Conservation (phyloP, 2,113 vertebrate genomes). For the Crotalus helleri region DNA sequence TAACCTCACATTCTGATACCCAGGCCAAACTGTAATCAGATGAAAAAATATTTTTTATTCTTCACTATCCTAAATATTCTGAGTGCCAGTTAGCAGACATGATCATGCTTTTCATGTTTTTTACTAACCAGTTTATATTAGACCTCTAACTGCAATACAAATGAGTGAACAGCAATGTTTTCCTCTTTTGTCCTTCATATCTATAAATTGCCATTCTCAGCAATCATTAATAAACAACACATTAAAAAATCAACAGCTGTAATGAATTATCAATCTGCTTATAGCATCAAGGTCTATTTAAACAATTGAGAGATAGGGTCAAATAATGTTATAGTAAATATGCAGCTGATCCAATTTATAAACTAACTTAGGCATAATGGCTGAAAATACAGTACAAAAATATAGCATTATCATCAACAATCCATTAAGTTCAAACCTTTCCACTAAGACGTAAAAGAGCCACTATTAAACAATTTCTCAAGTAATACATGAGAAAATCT, state of each 20-base stretch:
- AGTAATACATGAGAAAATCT: not conserved
- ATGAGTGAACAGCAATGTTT: not conserved
- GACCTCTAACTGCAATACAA: not conserved
- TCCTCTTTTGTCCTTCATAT: not conserved
- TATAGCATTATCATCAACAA: not conserved
- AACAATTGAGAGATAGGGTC: not conserved
- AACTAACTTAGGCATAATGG: not conserved
- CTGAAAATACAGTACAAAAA: not conserved
- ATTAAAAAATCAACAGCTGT: not conserved
- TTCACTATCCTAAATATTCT: conserved; percentile 6
- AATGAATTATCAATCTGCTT: not conserved
- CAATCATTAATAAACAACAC: not conserved
- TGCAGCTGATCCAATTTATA: not conserved
- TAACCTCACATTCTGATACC: not conserved
- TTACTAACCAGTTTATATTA: not conserved
- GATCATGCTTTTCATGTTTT: accelerated
- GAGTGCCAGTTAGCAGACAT: accelerated
- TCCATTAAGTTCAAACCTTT: not conserved
- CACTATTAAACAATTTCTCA: not conserved
- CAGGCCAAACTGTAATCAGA: not conserved
- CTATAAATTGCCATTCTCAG: not conserved
- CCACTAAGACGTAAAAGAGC: not conserved
- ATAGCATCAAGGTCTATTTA: not conserved
- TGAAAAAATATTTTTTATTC: not conserved
- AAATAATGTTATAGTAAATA: not conserved